Evolutionary conservation across 2,888 invertebrate species (phyloP).

Genomic region (Ametastegia equiseti): DNA sequence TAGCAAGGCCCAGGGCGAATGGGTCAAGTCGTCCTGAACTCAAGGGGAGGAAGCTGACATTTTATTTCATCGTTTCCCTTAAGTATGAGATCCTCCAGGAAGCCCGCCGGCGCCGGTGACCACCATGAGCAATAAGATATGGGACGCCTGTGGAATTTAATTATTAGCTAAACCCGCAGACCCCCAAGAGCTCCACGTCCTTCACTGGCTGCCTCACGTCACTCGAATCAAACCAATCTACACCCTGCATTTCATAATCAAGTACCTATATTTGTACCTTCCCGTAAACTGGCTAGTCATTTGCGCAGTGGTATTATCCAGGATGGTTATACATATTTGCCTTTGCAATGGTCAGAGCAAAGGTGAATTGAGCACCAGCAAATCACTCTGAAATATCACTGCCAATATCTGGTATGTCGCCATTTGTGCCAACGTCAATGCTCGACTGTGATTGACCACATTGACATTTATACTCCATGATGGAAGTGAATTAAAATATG

Average conservation of each 20-base stretch:
- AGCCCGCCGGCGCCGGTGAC: slow-evolving; percentile 39
- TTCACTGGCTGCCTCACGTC: slow-evolving; percentile 19
- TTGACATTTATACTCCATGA: background rate
- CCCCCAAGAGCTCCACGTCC: slow-evolving; percentile 43
- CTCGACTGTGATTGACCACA: background rate
- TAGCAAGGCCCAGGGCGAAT: background rate
- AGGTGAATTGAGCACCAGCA: background rate
- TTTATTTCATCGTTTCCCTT: slow-evolving; percentile 51
- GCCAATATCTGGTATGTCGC: background rate
- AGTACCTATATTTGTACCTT: background rate
- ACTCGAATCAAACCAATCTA: background rate
- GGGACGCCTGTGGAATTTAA: slow-evolving; percentile 61
- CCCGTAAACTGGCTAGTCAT: background rate
- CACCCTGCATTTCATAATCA: no score
- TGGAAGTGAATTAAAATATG: background rate
- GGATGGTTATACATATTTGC: background rate
- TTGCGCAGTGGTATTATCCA: background rate
- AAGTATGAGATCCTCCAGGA: slow-evolving; percentile 41
- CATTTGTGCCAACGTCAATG: background rate
- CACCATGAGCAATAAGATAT: slow-evolving; percentile 61
- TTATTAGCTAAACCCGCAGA: slow-evolving; percentile 59
- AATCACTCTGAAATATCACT: slow-evolving; percentile 14
- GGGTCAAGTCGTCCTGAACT: slow-evolving; percentile 39
- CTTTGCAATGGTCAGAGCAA: background rate
- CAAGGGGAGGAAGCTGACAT: slow-evolving; percentile 50